Evolutionary conservation across 1,140 invertebrate species (phyloP), one percentile per base, ranked within the genome.

Genomic region (Neuroterus valhalla): DNA sequence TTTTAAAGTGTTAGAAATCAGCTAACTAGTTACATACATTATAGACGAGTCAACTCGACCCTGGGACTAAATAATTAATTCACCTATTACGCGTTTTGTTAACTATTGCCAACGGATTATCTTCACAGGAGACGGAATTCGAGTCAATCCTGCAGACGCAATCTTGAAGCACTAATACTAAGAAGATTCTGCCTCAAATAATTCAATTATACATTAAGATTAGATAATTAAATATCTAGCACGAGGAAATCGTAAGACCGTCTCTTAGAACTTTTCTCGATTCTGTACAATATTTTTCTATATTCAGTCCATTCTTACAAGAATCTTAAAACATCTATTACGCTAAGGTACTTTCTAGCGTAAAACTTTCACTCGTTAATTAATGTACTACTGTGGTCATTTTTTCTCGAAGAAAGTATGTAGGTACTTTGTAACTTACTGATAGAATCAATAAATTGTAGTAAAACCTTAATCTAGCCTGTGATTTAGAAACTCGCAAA

Each of bases 391-490:
- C 70, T 62, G 23, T 62, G 52, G 52, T 62, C 52, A 31, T 78
- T 74, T 15, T 80, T 71, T 55, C 44, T 76, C 21, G 66, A 71
- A 73, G 80, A 76, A 44, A 72, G 75, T 69, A 67, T 48, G 66
- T 75, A 43, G 42, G 23, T 62, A 75, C 62, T 77, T 15, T 77
- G 69, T 72, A 74, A 72, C 71, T 76, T 74, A 46, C 72, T 79
- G 79, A 71, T 81, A 73, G 78, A 71, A 67, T 70, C 31, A 3
- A 46, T 74, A 77, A 31, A 38, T 62, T 67, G 45, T 62, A 38
- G 19, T 66, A 52, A 50, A 55, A 48, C 50, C 38, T 48, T n/a
- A 71, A 21, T 21, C 21, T 72, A 72, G 77, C 26, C 71, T 68
- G 46, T 48, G 21, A 69, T 21, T 68, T 19, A 45, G 48, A 31